A percentile compares a stretch with the other conserved stretches of the same genome.
phyloP scores from a whole-genome alignment of 2,888 invertebrate genomes.

The Sesia apiformis region DNA sequence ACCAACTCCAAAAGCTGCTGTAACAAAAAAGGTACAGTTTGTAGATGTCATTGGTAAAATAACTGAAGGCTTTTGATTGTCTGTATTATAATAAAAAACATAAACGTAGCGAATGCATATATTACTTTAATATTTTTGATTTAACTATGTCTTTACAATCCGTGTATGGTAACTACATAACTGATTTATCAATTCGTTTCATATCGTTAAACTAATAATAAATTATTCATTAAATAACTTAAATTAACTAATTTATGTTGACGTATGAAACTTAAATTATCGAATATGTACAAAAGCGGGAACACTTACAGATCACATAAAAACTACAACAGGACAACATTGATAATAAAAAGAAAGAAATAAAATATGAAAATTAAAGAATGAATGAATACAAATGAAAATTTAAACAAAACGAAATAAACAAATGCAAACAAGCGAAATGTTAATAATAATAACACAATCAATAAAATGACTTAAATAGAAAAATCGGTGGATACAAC shows the following conservation, averaged over 20 bases:
- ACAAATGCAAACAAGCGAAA: background rate
- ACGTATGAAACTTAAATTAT: background rate
- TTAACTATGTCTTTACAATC: slow-evolving; percentile 4
- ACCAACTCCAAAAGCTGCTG: too few relatives aligned
- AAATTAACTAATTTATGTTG: slow-evolving; percentile 4
- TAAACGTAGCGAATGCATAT: background rate
- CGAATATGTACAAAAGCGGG: slow-evolving; percentile 49
- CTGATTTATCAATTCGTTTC: slow-evolving; percentile 4
- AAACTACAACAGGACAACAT: slow-evolving; percentile 1
- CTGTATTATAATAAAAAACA: slow-evolving; percentile 13
- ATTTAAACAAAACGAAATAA: background rate
- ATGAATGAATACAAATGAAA: background rate
- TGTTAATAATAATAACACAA: too few relatives aligned
- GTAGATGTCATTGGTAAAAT: background rate
- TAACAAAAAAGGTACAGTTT: background rate
- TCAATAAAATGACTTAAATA: slow-evolving; percentile 1
- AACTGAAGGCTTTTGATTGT: background rate
- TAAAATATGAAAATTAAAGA: background rate
- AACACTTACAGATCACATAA: slow-evolving; percentile 16
- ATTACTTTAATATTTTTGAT: background rate
- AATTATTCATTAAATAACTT: slow-evolving; percentile 33
- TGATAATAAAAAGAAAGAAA: slow-evolving; percentile 4
- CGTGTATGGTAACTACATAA: slow-evolving; percentile 36
- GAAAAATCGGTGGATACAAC: slow-evolving; percentile 1
- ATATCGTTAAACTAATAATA: background rate